Base-by-base conservation (phyloP, 2,888 invertebrate genomes). In the Plutella xylostella region DNA sequence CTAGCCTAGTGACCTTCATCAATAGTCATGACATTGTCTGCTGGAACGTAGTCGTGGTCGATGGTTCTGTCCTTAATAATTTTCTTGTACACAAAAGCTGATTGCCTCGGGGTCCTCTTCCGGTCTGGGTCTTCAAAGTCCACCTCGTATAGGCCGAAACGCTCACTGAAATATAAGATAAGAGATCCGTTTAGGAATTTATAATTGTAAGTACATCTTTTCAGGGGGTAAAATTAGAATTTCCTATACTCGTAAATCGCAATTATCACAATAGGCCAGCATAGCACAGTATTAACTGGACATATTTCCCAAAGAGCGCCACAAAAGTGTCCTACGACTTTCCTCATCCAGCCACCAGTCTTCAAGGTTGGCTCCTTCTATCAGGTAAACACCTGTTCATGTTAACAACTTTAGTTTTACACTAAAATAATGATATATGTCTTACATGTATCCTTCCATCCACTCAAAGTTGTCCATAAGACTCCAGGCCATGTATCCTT, bases 401-500 rank as follows among this genome's bases (percentile, higher is more conserved):
- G n/a, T n/a, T n/a, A n/a, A n/a, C n/a, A 15, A 19, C 4, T 38
- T 11, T 15, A 37, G 3, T 9, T 18, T 18, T 9, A 37, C 15
- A 37, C 0, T 14, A 14, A 18, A 19, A 45, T 45, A 18, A 5
- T 46, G 28, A 18, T 25, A 30, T 70, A n/a, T n/a, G n/a, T n/a
- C 84, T 80, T 61, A 86, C 79, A 63, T 67, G 53, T 85, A 89
- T 31, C 89, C 89, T 39, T 64, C 55, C 47, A 69, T 64, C 88
- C 89, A 90, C 60, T 90, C 89, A 53, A 89, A 88, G 59, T 88
- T 89, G 55, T 90, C 90, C 72, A 89, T 74, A 4, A 90, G 64
- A 48, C 86, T 87, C 88, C 89, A 89, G 1, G 84, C 84, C 50
- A 86, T 85, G 61, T 88, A 89, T 0, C 86, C 87, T 42, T 62